A percentile compares a stretch with the other conserved stretches of the same genome.
These are phyloP conservation scores for Chrysolina oricalcia DNA, from an alignment of 2,888 invertebrate genomes.

Conservation along the genomic window DNA sequence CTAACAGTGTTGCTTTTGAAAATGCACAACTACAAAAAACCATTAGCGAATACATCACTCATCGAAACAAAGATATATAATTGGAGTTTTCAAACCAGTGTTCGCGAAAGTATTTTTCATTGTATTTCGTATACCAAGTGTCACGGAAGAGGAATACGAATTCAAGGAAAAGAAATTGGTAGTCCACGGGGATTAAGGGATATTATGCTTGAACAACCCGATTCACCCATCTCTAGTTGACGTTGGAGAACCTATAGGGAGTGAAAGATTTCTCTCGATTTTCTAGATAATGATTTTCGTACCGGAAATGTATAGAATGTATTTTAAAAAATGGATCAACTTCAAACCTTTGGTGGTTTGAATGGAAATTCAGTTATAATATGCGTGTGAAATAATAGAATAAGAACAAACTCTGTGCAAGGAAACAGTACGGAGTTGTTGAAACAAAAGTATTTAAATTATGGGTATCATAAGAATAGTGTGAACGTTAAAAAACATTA, in stretches of 20 bases:
- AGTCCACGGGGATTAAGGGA: conserved; percentile 32
- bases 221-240: conserved; percentile 52
- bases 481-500: no score
- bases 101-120: conserved; percentile 44
- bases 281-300: conserved; percentile 24
- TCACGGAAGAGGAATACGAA: conserved; percentile 35
- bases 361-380: no score
- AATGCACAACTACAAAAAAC: conserved; percentile 28
- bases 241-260: conserved; percentile 55
- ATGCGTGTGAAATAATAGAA: no score
- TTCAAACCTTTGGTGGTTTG: no score
- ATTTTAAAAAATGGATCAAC: no score
- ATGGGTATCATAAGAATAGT: no score
- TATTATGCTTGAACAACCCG: conserved; percentile 48
- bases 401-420: no score
- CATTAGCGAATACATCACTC: conserved; percentile 30
- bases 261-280: conserved; percentile 29
- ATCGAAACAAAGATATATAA: conserved; percentile 40
- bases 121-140: conserved; percentile 38
- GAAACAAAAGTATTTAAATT: no score
- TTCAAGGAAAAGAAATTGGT: conserved; percentile 35
- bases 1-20: neutral
- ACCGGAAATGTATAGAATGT: no score
- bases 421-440: no score
- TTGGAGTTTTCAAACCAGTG: conserved; percentile 45